Evolutionary conservation across 2,113 vertebrate genomes (phyloP).

Genomic region (Cisticola juncidis): DNA sequence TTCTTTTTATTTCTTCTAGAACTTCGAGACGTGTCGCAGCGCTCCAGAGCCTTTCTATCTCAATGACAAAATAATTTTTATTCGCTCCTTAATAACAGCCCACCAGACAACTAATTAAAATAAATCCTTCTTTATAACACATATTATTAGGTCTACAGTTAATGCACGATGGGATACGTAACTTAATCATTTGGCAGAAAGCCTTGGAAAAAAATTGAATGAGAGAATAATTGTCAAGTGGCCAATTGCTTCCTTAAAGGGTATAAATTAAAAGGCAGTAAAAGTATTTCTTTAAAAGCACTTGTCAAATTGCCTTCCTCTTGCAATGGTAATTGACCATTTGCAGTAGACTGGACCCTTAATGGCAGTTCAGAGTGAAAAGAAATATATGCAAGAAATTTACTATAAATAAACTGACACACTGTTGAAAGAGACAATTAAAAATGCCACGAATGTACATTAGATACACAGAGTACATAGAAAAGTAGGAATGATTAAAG

Average conservation of each 20-base stretch:
- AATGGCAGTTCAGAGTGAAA: slow-evolving; percentile 8
- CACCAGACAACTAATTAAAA: slow-evolving; percentile 73
- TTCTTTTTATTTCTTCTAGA: slow-evolving; percentile 21
- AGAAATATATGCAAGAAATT: neutral
- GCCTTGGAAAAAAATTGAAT: slow-evolving; percentile 62
- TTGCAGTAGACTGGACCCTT: neutral
- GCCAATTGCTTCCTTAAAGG: slow-evolving; percentile 53
- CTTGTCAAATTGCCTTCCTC: slow-evolving; percentile 36
- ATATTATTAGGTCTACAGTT: slow-evolving; percentile 72
- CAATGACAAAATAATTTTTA: slow-evolving; percentile 62
- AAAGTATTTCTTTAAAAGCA: slow-evolving; percentile 55
- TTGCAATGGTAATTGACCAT: neutral
- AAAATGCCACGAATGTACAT: neutral
- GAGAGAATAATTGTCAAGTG: slow-evolving; percentile 66
- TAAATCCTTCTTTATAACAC: slow-evolving; percentile 71
- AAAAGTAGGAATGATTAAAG: neutral
- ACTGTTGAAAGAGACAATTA: neutral
- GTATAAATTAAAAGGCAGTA: slow-evolving; percentile 57
- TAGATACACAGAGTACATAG: neutral
- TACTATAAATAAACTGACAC: neutral
- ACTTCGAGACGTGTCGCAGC: slow-evolving; percentile 10
- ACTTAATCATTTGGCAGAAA: slow-evolving; percentile 72
- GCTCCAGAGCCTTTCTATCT: slow-evolving; percentile 50
- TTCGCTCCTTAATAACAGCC: slow-evolving; percentile 66
- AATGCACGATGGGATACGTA: slow-evolving; percentile 62